These are phyloP conservation scores for Stenoptilia bipunctidactyla DNA, from an alignment of 2,888 invertebrate species.

Conservation along the genomic window DNA sequence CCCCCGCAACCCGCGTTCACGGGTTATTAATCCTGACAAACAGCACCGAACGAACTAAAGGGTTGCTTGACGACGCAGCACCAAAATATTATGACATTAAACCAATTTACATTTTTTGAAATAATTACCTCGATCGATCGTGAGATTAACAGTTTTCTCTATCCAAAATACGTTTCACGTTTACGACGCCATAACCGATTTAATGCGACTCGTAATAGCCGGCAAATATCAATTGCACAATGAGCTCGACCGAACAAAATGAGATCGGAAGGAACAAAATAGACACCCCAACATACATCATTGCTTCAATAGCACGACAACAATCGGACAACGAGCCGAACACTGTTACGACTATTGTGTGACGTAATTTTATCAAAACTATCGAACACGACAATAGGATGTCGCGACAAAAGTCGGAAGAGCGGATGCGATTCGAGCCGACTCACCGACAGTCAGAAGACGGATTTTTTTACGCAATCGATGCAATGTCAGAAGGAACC, in stretches of 20 bases:
- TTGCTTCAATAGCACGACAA: constrained; percentile 58
- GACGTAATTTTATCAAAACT: constrained; percentile 69
- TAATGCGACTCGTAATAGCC: constrained; percentile 28
- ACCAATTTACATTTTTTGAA: constrained; percentile 9
- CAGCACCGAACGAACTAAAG: constrained; percentile 48
- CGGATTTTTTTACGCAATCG: constrained; percentile 55
- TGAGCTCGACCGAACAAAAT: constrained; percentile 37
- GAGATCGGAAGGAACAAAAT: constrained; percentile 52
- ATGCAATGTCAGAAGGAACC: constrained; percentile 30
- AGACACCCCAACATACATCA: constrained; percentile 49
- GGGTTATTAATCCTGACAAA: constrained; percentile 67
- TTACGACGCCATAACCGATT: constrained; percentile 19
- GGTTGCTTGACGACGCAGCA: constrained; percentile 46
- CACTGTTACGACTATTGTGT: constrained; percentile 50
- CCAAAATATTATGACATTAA: constrained; percentile 59
- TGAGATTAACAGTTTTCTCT: constrained; percentile 4
- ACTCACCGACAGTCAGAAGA: constrained; percentile 47
- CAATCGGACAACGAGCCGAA: constrained; percentile 63
- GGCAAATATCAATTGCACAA: constrained; percentile 47
- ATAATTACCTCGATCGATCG: background rate
- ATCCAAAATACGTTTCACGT: constrained; percentile 13
- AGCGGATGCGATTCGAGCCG: constrained; percentile 68
- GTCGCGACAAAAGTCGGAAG: constrained; percentile 66
- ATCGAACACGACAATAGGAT: constrained; percentile 52
- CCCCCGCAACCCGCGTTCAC: constrained; percentile 33